Evolutionary conservation across 2,797 vertebrate genomes (phyloP).

Genomic region (Malacoctenus gilli): DNA sequence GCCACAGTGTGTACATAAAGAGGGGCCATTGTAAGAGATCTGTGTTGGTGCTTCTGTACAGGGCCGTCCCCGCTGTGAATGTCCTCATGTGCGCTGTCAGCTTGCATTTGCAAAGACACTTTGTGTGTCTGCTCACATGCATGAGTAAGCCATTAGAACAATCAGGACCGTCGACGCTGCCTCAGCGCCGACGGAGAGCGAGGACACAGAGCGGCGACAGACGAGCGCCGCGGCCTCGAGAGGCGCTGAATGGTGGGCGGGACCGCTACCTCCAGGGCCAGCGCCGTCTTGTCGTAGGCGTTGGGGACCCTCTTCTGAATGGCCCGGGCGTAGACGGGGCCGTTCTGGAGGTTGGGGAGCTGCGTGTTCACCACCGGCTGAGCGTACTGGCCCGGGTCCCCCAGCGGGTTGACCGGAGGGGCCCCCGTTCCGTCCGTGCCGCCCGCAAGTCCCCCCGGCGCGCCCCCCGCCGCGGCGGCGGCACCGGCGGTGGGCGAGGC

Average conservation of each 20-base stretch:
- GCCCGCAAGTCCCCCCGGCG: conserved; percentile 72
- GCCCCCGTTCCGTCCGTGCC: conserved; percentile 84
- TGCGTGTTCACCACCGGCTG: conserved; percentile 90
- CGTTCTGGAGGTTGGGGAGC: conserved; percentile 97
- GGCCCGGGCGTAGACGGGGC: conserved; percentile 95
- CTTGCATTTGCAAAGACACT: conserved; percentile 49
- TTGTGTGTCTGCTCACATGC: conserved; percentile 49
- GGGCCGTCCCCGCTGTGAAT: conserved; percentile 39
- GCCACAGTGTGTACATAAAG: conserved; percentile 36
- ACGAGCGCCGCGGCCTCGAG: conserved; percentile 1
- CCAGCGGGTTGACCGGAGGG: conserved; percentile 82
- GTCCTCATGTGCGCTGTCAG: conserved; percentile 45
- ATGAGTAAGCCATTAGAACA: conserved; percentile 57
- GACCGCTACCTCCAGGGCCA: conserved; percentile 95
- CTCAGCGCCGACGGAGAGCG: conserved; percentile 21
- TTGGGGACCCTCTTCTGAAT: conserved; percentile 99
- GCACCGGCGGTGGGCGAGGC: conserved; percentile 87
- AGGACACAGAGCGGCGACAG: conserved; percentile 1
- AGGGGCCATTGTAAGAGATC: conserved; percentile 39
- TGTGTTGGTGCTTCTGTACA: conserved; percentile 21
- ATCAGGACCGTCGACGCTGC: conserved; percentile 31
- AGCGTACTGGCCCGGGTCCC: conserved; percentile 94
- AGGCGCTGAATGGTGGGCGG: conserved; percentile 6
- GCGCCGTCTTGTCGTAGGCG: conserved; percentile 99
- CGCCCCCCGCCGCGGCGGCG: conserved; percentile 79